Evolutionary conservation across 2,797 vertebrate species (phyloP).

Genomic region (Cuculus canorus): DNA sequence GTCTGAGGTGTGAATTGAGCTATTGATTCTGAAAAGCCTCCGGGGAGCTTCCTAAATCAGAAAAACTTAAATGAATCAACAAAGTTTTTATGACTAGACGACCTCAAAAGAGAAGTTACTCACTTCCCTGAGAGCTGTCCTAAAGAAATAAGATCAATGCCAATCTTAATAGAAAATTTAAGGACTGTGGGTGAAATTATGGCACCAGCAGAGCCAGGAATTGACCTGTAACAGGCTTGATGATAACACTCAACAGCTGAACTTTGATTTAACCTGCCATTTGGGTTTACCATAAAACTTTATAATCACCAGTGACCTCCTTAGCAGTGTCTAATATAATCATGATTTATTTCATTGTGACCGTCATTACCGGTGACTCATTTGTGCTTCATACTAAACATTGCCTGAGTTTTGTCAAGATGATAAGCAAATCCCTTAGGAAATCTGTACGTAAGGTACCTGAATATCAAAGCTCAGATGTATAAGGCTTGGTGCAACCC

Average conservation of each 20-base stretch:
- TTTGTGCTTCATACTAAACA: background rate
- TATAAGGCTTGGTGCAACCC: background rate
- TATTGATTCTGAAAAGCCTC: conserved; percentile 33
- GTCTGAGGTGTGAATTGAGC: background rate
- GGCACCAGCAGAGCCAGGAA: background rate
- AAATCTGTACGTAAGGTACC: background rate
- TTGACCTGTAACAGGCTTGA: background rate
- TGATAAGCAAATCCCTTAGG: background rate
- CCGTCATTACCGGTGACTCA: background rate
- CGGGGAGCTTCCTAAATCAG: background rate
- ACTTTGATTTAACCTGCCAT: background rate
- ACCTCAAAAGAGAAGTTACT: background rate
- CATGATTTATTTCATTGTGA: background rate
- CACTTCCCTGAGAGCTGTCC: background rate
- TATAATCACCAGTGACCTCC: background rate
- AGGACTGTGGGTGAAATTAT: background rate
- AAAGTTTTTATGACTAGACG: background rate
- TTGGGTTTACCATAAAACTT: background rate
- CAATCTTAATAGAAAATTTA: conserved; percentile 1
- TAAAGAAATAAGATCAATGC: background rate
- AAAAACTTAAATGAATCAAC: conserved; percentile 2
- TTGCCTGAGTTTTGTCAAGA: background rate
- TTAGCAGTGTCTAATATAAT: background rate
- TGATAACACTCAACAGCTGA: background rate
- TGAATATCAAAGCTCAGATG: background rate